phyloP scores from a whole-genome alignment of 2,888 invertebrate species.

The Scaptomyza parva region DNA sequence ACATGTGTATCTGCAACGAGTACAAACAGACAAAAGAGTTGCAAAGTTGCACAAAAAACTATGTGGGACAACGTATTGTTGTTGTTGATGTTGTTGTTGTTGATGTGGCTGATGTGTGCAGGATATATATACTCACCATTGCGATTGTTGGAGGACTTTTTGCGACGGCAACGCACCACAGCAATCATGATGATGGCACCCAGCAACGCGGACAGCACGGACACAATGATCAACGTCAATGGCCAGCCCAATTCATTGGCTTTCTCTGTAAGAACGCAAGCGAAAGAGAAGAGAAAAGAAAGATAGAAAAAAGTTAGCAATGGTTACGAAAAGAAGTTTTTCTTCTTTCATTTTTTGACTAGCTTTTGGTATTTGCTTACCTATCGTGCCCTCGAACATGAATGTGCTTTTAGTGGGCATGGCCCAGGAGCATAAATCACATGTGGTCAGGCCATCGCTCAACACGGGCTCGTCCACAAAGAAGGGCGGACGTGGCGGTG shows the following conservation, averaged over 20 bases:
- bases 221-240: slow-evolving; percentile 89
- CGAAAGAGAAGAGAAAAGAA: not conserved
- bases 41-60: slow-evolving; percentile 23
- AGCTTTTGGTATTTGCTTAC: slow-evolving; percentile 83
- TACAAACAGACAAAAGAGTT: slow-evolving; percentile 5
- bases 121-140: slow-evolving; percentile 82
- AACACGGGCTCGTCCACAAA: slow-evolving; percentile 87
- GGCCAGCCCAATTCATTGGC: slow-evolving; percentile 89
- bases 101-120: not conserved
- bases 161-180: slow-evolving; percentile 88
- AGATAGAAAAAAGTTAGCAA: slow-evolving; percentile 14
- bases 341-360: not conserved
- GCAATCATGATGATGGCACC: slow-evolving; percentile 91
- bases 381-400: slow-evolving; percentile 87
- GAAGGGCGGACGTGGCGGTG: slow-evolving; percentile 88
- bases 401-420: slow-evolving; percentile 87
- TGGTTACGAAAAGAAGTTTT: not conserved
- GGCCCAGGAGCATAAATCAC: slow-evolving; percentile 91
- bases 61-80: slow-evolving; percentile 9
- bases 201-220: slow-evolving; percentile 89
- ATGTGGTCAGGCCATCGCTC: slow-evolving; percentile 89
- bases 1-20: slow-evolving; percentile 83
- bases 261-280: slow-evolving; percentile 78
- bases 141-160: slow-evolving; percentile 84
- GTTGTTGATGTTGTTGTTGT: not conserved